Evolutionary conservation across 2,888 invertebrate genomes (phyloP), one percentile per base, ranked within the genome.

Genomic region (Drosophila buzzatii): DNA sequence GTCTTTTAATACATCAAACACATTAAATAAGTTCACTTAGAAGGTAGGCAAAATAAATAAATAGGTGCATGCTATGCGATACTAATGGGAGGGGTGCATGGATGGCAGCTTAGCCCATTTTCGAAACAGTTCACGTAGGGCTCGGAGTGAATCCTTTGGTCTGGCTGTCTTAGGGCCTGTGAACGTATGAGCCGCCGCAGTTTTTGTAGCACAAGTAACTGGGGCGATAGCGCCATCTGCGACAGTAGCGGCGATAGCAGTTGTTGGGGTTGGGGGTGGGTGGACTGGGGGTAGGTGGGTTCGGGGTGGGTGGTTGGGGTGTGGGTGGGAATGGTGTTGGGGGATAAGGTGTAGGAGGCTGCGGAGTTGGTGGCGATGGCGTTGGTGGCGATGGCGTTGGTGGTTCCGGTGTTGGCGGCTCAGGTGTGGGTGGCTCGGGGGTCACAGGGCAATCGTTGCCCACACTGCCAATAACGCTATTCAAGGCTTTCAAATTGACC

Each of bases 231-330:
- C 87, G 76, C 88, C 90, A 87, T 57, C 77, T 87, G 71, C 85
- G 88, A 57, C 87, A 87, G 55, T 89, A 89, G 62, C 87, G 85
- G 18, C 88, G 88, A 59, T 89, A 87, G 33, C 87, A 87, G 7
- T 59, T 71, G 42, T 65, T 63, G 39, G 85, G 89, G 52, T 70
- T 79, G 8, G 85, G 87, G 10, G 76, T 70, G 0, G 83, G 66
- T 16, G 88, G 77, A 1, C 49, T 0, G 63, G 73, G 1, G 68
- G 65, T 69, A 0, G 79, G 66, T 9, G 73, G 72, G 0, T 9
- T 0, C 0, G 44, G 56, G 0, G 80, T 61, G 1, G 84, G 71
- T 5, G 84, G 73, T 0, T 39, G n/a, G 0, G 73, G 73, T 0
- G 86, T 81, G 0, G 82, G 71, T 4, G 44, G 44, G 7, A 7